Conservation (phyloP, 2,113 vertebrate species). For the Anhinga anhinga region DNA sequence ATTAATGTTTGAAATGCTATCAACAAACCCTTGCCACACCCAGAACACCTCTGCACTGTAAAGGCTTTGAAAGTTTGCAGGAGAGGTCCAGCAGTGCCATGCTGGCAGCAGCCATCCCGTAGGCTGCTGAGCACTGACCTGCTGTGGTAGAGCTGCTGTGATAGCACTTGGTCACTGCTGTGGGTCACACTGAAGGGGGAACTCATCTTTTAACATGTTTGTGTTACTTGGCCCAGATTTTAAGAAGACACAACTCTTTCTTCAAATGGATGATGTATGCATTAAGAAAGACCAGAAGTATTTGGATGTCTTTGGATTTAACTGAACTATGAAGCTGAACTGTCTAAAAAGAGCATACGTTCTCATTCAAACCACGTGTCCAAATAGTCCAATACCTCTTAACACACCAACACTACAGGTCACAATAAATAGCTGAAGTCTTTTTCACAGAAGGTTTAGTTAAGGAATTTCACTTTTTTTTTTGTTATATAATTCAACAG, state of each 20-base stretch:
- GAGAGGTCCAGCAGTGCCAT: not conserved
- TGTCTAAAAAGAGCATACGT: not conserved
- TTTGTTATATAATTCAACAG: not conserved
- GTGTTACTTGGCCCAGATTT: not conserved
- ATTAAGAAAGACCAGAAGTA: not conserved
- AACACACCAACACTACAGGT: not conserved
- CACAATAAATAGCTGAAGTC: not conserved
- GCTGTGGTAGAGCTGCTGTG: not conserved
- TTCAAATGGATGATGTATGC: not conserved
- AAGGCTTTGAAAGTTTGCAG: not conserved
- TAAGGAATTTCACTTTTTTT: not conserved
- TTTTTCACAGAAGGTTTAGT: not conserved
- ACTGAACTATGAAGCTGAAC: not conserved
- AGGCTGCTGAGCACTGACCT: not conserved
- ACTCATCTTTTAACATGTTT: not conserved
- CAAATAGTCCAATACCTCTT: not conserved
- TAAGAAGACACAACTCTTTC: not conserved
- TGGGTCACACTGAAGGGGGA: rapidly evolving
- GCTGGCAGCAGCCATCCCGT: not conserved
- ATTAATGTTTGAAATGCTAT: not conserved
- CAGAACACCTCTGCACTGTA: not conserved
- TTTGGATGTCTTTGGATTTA: not conserved
- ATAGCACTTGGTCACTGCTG: not conserved
- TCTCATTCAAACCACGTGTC: not conserved
- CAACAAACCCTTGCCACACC: not conserved